Evolutionary conservation across 2,888 invertebrate genomes (phyloP), one percentile per base, ranked within the genome.

Genomic region (Synergus itoensis): DNA sequence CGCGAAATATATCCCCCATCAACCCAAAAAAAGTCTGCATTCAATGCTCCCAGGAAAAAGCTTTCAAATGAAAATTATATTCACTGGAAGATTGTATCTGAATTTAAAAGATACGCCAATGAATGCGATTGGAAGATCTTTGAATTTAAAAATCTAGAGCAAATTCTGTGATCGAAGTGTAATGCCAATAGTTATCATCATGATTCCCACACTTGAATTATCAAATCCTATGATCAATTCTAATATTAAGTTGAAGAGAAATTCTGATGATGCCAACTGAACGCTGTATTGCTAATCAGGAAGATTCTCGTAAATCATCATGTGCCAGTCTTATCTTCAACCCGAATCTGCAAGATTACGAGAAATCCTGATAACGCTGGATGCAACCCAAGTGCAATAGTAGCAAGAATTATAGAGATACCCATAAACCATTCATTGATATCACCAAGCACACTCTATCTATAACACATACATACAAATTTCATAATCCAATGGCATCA

Each of bases 381-480:
- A 73, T 73, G 36, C 53, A 73, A 73, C 73, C 73, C 73, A 73
- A 73, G 73, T 73, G 73, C 9, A 73, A 73, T 53, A 36, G 53
- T 28, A 73, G 53, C 73, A 53, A 73, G 73, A 73, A 73, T 53
- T 73, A 73, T 73, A 73, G 73, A 73, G 73, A 73, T 73, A 53
- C 53, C 73, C 53, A 73, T 73, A 73, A 73, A 73, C 73, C 53
- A 73, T 73, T 53, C 73, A 73, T 73, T 73, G 73, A 53, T 73
- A 73, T 73, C 73, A 73, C 73, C 48, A 73, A 73, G 28, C 73
- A 40, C 73, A 73, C 73, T 73, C 73, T 53, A 73, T 73, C 73
- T 73, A 53, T 40, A 73, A 73, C 53, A 53, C 53, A 48, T 53
- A 40, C 53, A 73, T 53, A 53, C 73, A 73, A 53, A 53, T 73